Conservation (phyloP, 2,888 invertebrate species). For the Lomographa bimaculata region DNA sequence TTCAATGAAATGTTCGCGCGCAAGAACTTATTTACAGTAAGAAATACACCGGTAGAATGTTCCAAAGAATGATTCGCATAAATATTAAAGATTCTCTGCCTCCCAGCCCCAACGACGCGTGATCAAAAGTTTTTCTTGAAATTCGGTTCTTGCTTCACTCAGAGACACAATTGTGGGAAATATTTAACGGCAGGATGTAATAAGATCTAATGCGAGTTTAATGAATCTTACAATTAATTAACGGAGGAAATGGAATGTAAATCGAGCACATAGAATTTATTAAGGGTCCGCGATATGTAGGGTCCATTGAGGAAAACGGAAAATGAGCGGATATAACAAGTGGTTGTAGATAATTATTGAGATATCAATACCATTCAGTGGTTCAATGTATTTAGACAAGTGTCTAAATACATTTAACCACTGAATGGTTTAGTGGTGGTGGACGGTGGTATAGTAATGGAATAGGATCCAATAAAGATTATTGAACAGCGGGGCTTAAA, state of each 20-base stretch:
- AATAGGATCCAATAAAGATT: too few species aligned
- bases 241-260: constrained; percentile 44
- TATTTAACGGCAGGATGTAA: constrained; percentile 34
- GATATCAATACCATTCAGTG: constrained; percentile 2
- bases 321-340: constrained; percentile 18
- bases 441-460: too few species aligned
- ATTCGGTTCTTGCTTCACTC: constrained; percentile 12
- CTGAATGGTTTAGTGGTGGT: too few species aligned
- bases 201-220: constrained; percentile 35
- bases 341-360: constrained; percentile 17
- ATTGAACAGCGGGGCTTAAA: too few species aligned
- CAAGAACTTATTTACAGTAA: constrained; percentile 30
- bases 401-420: too few species aligned
- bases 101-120: constrained; percentile 2
- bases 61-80: constrained; percentile 25
- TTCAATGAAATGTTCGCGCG: constrained; percentile 44
- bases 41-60: constrained; percentile 17
- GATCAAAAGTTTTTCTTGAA: constrained; percentile 15
- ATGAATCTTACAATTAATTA: constrained; percentile 33
- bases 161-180: constrained; percentile 38
- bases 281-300: constrained; percentile 23
- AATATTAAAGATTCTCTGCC: constrained; percentile 15
- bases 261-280: constrained; percentile 35
- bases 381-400: not conserved
- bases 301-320: constrained; percentile 27